phyloP scores from a whole-genome alignment of 2,797 vertebrate species.

The Gorsachius magnificus region DNA sequence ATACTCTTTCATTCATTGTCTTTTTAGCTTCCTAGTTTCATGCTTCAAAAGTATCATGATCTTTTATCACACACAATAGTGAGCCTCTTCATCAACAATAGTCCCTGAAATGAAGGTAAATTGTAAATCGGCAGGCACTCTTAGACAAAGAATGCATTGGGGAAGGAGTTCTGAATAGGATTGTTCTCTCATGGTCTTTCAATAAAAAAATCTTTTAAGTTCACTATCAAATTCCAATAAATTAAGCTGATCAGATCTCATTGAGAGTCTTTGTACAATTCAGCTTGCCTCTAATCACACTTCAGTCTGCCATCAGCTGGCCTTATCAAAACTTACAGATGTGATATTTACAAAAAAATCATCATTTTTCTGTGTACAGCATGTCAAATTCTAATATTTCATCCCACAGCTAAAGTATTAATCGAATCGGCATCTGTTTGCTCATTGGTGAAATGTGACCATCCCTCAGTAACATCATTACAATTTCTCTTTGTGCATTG shows the following conservation, averaged over 20 bases:
- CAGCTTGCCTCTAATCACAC: slow-evolving; percentile 35
- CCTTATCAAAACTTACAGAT: not conserved
- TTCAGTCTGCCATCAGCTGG: not conserved
- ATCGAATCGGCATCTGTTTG: not conserved
- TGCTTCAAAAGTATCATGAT: not conserved
- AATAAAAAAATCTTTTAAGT: slow-evolving; percentile 26
- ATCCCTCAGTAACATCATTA: not conserved
- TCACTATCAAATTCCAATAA: slow-evolving; percentile 38
- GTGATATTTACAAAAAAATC: not conserved
- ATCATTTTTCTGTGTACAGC: not conserved
- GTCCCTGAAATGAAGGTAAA: slow-evolving; percentile 37
- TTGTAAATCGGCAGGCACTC: not conserved
- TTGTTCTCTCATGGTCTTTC: slow-evolving; percentile 37
- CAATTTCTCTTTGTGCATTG: not conserved
- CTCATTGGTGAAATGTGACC: not conserved
- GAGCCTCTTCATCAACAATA: slow-evolving; percentile 24
- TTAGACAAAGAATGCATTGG: slow-evolving; percentile 32
- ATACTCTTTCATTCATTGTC: not conserved
- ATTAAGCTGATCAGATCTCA: slow-evolving; percentile 41
- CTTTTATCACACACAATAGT: not conserved
- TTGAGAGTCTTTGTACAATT: slow-evolving; percentile 35
- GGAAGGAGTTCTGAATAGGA: slow-evolving; percentile 38
- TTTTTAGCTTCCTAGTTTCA: not conserved
- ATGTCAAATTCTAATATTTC: not conserved
- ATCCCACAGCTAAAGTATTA: not conserved